Evolutionary conservation across 2,888 invertebrate species (phyloP).

Genomic region (Parnassius smintheus): DNA sequence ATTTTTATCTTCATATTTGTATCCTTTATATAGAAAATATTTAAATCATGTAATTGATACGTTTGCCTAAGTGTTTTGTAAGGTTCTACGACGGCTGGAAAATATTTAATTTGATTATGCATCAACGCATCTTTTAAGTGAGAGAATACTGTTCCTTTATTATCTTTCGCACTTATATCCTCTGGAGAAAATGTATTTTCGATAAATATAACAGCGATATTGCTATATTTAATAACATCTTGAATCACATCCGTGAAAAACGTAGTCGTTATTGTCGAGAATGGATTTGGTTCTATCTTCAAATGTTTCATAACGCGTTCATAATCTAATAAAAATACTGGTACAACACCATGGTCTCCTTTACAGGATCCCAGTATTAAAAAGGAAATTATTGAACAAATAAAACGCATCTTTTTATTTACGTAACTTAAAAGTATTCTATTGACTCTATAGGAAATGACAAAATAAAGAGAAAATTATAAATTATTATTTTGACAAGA

Average conservation of each 20-base stretch:
- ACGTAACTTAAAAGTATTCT: background rate
- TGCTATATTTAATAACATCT: slow-evolving; percentile 39
- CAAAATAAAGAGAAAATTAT: background rate
- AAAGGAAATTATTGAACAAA: background rate
- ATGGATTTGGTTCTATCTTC: slow-evolving; percentile 45
- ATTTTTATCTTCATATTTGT: slow-evolving; percentile 36
- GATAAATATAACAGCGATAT: slow-evolving; percentile 50
- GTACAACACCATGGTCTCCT: slow-evolving; percentile 41
- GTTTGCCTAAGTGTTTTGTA: slow-evolving; percentile 40
- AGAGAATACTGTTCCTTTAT: slow-evolving; percentile 47
- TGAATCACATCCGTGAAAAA: slow-evolving; percentile 46
- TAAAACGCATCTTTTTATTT: background rate
- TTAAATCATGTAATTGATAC: slow-evolving; percentile 39
- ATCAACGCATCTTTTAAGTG: slow-evolving; percentile 42
- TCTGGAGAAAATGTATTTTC: slow-evolving; percentile 56
- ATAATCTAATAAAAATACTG: slow-evolving; percentile 54
- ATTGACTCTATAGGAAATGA: background rate
- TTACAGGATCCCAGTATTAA: slow-evolving; percentile 16
- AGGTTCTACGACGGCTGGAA: slow-evolving; percentile 52
- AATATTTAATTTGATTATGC: slow-evolving; percentile 45
- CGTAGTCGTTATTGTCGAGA: slow-evolving; percentile 38
- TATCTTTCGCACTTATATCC: slow-evolving; percentile 52
- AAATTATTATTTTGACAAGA: background rate
- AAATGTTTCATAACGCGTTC: slow-evolving; percentile 38
- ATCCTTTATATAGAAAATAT: slow-evolving; percentile 41